Percentiles rank a stretch among this genome's conserved stretches.
Evolutionary conservation across 1,140 invertebrate species (phyloP).

Genomic region (Maniola jurtina): DNA sequence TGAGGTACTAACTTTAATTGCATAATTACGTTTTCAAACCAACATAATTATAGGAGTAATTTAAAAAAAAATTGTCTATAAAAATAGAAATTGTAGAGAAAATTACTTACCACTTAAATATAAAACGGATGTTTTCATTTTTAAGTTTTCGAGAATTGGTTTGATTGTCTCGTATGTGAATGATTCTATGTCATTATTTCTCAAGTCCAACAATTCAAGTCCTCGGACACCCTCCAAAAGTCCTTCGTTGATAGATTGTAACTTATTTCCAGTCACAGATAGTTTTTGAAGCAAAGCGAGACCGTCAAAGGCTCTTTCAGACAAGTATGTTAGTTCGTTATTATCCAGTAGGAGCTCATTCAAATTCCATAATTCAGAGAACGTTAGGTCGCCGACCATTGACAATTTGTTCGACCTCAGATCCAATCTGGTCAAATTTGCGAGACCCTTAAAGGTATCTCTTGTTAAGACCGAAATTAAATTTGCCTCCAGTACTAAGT

Average conservation of each 20-base stretch:
- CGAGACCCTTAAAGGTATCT: conserved; percentile 85
- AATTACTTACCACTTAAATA: conserved; percentile 86
- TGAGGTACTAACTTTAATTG: neutral
- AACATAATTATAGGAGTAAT: no score
- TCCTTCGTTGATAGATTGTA: conserved; percentile 83
- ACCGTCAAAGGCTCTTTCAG: conserved; percentile 85
- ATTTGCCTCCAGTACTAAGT: conserved; percentile 85
- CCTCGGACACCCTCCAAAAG: conserved; percentile 83
- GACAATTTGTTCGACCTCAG: conserved; percentile 85
- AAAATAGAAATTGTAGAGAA: neutral
- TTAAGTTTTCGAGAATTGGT: conserved; percentile 87
- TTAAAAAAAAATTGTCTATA: neutral
- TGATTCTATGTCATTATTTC: conserved; percentile 85
- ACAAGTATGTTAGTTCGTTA: conserved; percentile 83
- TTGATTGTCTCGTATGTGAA: conserved; percentile 86
- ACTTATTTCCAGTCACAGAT: conserved; percentile 85
- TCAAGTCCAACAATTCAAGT: conserved; percentile 85
- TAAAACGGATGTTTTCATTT: conserved; percentile 82
- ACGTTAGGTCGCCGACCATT: conserved; percentile 86
- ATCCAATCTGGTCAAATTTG: conserved; percentile 83
- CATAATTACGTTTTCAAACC: no score
- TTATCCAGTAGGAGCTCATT: conserved; percentile 86
- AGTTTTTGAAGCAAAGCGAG: conserved; percentile 84
- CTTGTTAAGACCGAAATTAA: conserved; percentile 83
- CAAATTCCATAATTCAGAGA: conserved; percentile 86